Conservation (phyloP, 2,113 vertebrate species). For the Nycticryphes semicollaris region DNA sequence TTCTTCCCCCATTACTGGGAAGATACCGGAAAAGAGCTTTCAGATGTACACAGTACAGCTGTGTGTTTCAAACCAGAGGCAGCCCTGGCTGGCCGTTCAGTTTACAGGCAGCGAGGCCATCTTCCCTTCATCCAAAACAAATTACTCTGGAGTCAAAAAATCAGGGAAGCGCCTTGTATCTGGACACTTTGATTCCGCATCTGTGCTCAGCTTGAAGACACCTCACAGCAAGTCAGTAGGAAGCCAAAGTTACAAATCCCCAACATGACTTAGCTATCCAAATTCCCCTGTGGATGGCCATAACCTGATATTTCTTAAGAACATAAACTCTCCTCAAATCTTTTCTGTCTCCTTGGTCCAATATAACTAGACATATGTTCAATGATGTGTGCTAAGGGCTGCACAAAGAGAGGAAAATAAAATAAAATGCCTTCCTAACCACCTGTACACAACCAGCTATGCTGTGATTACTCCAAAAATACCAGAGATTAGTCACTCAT, state of each 20-base stretch:
- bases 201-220: background rate
- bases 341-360: slow-evolving; percentile 18
- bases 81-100: background rate
- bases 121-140: background rate
- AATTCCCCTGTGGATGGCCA: background rate
- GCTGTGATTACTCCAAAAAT: background rate
- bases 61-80: background rate
- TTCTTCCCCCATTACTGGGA: background rate
- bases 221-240: background rate
- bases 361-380: slow-evolving; percentile 1
- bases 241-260: background rate
- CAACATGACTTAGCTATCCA: background rate
- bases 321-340: slow-evolving; percentile 10
- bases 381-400: background rate
- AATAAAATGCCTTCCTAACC: slow-evolving; percentile 6
- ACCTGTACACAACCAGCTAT: background rate
- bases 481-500: background rate
- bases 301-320: slow-evolving; percentile 23
- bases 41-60: background rate
- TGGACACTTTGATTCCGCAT: background rate
- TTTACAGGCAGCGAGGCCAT: background rate
- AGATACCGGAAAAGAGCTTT: background rate
- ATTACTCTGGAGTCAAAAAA: background rate
- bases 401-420: slow-evolving; percentile 22
- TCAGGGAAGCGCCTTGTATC: background rate